These are phyloP conservation scores for Andrena bicolor DNA, from an alignment of 2,888 invertebrate species.

Conservation along the genomic window DNA sequence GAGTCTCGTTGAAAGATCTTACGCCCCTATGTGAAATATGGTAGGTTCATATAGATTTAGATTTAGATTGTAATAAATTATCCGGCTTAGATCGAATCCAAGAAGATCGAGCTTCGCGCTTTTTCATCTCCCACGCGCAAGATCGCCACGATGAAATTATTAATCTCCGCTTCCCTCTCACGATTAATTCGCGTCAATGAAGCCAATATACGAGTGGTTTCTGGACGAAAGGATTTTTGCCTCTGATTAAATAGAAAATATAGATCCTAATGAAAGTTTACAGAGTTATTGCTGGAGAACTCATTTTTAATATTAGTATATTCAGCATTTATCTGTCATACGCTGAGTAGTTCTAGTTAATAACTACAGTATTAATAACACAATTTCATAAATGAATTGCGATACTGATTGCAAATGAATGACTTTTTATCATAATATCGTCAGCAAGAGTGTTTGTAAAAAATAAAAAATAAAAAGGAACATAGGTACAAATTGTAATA, in stretches of 20 bases:
- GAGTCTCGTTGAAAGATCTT: background rate
- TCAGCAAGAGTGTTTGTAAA: too few species aligned
- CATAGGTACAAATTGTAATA: too few species aligned
- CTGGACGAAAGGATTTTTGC: background rate
- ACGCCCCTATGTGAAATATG: background rate
- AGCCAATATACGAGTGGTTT: conserved; percentile 5
- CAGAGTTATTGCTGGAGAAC: background rate
- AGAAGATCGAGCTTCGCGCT: background rate
- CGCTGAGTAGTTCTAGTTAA: too few species aligned
- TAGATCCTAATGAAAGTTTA: background rate
- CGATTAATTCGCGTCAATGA: conserved; percentile 31
- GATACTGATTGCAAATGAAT: too few species aligned
- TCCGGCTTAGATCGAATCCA: background rate
- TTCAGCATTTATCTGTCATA: too few species aligned
- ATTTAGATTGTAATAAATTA: too few species aligned
- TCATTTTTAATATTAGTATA: background rate
- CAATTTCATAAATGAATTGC: too few species aligned
- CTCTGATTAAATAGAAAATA: background rate
- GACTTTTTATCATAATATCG: too few species aligned
- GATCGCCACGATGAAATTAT: conserved; percentile 33
- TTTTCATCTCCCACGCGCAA: conserved; percentile 58
- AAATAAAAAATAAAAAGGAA: too few species aligned
- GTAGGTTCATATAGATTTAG: too few species aligned
- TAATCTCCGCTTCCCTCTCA: conserved; percentile 28
- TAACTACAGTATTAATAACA: too few species aligned